Evolutionary conservation across 2,888 invertebrate genomes (phyloP).

Genomic region (Taenaris catops): DNA sequence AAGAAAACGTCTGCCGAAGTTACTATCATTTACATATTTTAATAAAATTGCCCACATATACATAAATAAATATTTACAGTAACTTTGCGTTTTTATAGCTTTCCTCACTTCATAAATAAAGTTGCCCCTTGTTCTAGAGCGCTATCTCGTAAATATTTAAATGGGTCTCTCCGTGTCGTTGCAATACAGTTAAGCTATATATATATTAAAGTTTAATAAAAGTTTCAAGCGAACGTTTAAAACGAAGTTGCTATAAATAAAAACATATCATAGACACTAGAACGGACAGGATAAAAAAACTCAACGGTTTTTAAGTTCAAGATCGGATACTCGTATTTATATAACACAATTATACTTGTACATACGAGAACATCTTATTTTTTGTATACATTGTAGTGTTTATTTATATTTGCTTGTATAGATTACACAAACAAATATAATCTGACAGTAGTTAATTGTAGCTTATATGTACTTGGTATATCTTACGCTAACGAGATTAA

Average conservation of each 20-base stretch:
- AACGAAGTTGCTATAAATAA: conserved; percentile 33
- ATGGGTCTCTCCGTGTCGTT: conserved; percentile 15
- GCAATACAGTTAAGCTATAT: conserved; percentile 18
- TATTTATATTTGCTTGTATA: too few relatives aligned
- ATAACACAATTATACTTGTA: too few relatives aligned
- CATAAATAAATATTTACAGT: conserved; percentile 3
- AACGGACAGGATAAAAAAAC: conserved; percentile 31
- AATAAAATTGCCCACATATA: too few relatives aligned
- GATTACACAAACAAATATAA: too few relatives aligned
- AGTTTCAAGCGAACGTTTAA: conserved; percentile 28
- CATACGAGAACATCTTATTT: too few relatives aligned
- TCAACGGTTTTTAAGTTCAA: conserved; percentile 34
- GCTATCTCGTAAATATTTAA: conserved; percentile 20
- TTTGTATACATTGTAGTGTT: too few relatives aligned
- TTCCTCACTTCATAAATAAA: conserved; percentile 5
- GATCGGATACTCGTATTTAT: too few relatives aligned
- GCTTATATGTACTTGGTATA: too few relatives aligned
- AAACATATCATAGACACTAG: conserved; percentile 28
- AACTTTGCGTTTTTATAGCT: conserved; percentile 4
- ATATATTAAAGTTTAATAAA: conserved; percentile 17
- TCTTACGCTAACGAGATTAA: too few relatives aligned
- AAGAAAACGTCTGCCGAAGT: too few relatives aligned
- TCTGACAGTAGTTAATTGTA: too few relatives aligned
- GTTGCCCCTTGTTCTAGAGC: conserved; percentile 2
- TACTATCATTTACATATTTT: too few relatives aligned